Evolutionary conservation across 2,113 vertebrate genomes (phyloP).

Genomic region (Hemiprocne comata): DNA sequence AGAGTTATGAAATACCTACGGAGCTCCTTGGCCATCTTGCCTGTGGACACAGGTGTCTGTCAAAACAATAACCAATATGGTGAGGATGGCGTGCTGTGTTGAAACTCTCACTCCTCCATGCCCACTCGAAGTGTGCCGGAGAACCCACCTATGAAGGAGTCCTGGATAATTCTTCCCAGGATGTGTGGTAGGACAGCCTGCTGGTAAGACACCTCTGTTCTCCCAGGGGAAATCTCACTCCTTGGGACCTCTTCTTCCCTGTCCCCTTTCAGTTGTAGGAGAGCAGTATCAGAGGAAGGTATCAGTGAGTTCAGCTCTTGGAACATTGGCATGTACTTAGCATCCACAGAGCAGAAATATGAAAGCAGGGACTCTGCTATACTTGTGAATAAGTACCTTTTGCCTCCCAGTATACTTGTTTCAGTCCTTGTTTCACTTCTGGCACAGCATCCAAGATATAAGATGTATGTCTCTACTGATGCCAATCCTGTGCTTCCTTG

Average conservation of each 20-base stretch:
- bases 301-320: neutral
- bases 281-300: neutral
- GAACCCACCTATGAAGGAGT: neutral
- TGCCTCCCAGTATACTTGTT: neutral
- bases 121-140: neutral
- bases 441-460: neutral
- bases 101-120: neutral
- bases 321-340: neutral
- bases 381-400: neutral
- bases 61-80: neutral
- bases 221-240: neutral
- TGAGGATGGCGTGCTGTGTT: rapidly evolving
- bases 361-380: neutral
- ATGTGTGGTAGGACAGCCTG: neutral
- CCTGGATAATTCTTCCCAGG: neutral
- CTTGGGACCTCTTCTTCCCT: neutral
- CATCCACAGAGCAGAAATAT: neutral
- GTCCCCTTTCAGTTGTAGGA: neutral
- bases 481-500: neutral
- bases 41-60: neutral
- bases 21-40: neutral
- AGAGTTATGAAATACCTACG: neutral
- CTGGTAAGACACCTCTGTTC: neutral
- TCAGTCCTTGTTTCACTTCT: neutral
- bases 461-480: neutral